Evolutionary conservation across 2,113 vertebrate genomes (phyloP).

Genomic region (Phyllopteryx taeniolatus): DNA sequence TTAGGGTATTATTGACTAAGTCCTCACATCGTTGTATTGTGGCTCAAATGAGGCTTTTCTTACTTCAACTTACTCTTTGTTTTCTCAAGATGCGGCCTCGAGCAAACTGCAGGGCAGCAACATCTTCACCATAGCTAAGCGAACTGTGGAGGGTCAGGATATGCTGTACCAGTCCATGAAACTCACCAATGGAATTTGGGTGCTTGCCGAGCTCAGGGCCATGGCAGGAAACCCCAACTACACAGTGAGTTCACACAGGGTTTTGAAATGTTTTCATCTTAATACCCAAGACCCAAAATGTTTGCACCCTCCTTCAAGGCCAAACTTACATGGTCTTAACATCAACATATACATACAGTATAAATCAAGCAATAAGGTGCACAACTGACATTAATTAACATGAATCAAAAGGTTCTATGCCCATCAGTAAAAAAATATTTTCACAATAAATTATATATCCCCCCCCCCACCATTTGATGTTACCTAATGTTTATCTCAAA

Average conservation of each 20-base stretch:
- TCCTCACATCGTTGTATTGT: not conserved
- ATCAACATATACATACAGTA: too few relatives aligned
- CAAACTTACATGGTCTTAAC: not conserved
- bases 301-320: not conserved
- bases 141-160: constrained; percentile 92
- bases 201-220: constrained; percentile 88
- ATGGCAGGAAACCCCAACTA: constrained; percentile 83
- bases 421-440: not conserved
- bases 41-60: not conserved
- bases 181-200: constrained; percentile 93
- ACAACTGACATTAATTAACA: not conserved
- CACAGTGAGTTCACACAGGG: constrained; percentile 72
- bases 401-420: not conserved
- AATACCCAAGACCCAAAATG: not conserved
- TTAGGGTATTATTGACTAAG: constrained; percentile 32
- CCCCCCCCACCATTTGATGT: not conserved
- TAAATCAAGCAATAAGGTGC: too few relatives aligned
- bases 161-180: constrained; percentile 98
- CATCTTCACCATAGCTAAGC: constrained; percentile 93
- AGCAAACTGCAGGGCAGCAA: constrained; percentile 91
- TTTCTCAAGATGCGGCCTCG: constrained; percentile 74
- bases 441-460: too few relatives aligned
- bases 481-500: not conserved
- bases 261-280: not conserved
- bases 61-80: not conserved